Evolutionary conservation across 2,888 invertebrate species (phyloP).

Genomic region (Polia nebulosa): DNA sequence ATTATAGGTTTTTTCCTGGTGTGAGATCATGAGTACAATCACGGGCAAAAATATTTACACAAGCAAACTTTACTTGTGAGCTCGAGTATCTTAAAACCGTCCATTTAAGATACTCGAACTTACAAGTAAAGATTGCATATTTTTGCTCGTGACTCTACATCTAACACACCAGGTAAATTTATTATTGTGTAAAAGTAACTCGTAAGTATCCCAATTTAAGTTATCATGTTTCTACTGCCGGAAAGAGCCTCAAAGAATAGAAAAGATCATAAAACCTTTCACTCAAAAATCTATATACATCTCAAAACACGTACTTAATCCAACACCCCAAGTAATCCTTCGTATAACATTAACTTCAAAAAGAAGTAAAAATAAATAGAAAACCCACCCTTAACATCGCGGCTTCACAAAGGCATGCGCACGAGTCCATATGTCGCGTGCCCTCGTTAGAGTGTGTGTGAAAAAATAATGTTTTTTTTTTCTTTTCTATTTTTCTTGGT

Average conservation of each 20-base stretch:
- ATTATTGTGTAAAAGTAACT: too few species aligned
- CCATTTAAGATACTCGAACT: too few species aligned
- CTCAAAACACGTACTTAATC: neutral
- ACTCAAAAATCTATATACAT: neutral
- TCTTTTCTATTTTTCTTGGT: constrained; percentile 42
- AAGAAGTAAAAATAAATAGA: constrained; percentile 65
- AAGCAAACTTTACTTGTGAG: too few species aligned
- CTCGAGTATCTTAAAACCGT: too few species aligned
- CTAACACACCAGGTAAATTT: too few species aligned
- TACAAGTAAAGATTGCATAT: too few species aligned
- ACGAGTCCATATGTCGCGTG: constrained; percentile 85
- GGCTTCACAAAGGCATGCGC: constrained; percentile 79
- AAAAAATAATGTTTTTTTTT: constrained; percentile 42
- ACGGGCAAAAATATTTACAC: too few species aligned
- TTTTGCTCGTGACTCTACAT: too few species aligned
- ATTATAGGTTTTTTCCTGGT: too few species aligned
- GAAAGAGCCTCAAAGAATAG: too few species aligned
- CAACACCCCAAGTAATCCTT: neutral
- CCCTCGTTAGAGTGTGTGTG: constrained; percentile 61
- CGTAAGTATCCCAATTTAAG: too few species aligned
- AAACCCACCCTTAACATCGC: constrained; percentile 56
- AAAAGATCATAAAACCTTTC: neutral
- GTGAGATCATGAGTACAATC: too few species aligned
- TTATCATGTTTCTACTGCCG: neutral
- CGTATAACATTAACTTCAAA: constrained; percentile 32